Evolutionary conservation across 2,888 invertebrate genomes (phyloP).

Genomic region (Sturmia bella): DNA sequence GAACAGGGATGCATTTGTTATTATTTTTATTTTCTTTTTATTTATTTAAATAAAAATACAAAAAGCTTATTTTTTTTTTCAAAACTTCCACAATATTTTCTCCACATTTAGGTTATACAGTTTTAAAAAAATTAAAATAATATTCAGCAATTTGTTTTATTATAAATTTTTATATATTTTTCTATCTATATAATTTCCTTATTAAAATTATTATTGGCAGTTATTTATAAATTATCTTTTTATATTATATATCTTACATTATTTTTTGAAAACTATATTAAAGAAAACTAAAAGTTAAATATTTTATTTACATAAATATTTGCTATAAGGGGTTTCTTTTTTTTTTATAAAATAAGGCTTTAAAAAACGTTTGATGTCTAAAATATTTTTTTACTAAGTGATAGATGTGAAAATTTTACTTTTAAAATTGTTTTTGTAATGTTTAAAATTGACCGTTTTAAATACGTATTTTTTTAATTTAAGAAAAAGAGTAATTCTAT

Average conservation of each 20-base stretch:
- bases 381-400: conserved; percentile 52
- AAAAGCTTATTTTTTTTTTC: conserved; percentile 46
- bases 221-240: conserved; percentile 48
- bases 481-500: background rate
- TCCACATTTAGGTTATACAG: conserved; percentile 39
- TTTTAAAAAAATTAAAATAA: conserved; percentile 51
- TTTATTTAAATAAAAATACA: conserved; percentile 33
- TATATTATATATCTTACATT: conserved; percentile 43
- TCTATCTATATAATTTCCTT: conserved; percentile 68
- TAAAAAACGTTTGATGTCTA: conserved; percentile 59
- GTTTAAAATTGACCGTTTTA: conserved; percentile 61
- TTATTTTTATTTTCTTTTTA: background rate
- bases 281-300: conserved; percentile 7
- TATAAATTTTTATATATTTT: conserved; percentile 49
- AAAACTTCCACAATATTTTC: conserved; percentile 52
- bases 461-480: conserved; percentile 15
- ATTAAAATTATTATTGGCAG: conserved; percentile 57
- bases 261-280: conserved; percentile 7
- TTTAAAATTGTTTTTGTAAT: conserved; percentile 47
- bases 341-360: conserved; percentile 62
- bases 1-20: background rate
- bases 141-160: conserved; percentile 53
- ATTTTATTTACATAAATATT: conserved; percentile 50
- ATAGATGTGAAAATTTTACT: conserved; percentile 58
- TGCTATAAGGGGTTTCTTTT: conserved; percentile 15